Percentiles rank a stretch among this genome's conserved stretches.
These are phyloP conservation scores for Fragum sueziense DNA, from an alignment of 2,888 invertebrate genomes.

Conservation along the genomic window DNA sequence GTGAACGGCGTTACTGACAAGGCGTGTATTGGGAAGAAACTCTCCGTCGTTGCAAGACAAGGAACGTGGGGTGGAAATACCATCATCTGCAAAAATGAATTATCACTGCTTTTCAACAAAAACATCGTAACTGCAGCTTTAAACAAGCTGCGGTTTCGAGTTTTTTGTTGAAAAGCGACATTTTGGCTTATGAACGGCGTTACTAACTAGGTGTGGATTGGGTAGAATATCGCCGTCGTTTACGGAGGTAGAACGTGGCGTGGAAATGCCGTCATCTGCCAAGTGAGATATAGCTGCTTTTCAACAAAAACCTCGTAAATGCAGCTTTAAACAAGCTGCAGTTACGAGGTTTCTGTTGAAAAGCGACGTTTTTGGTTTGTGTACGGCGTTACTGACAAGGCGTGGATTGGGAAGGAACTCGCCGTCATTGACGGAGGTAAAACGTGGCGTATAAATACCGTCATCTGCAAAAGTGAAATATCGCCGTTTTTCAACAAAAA, in stretches of 20 bases:
- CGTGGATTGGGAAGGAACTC: not conserved
- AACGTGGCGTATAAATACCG: not conserved
- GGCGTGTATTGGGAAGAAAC: not conserved
- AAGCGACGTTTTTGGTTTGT: no score
- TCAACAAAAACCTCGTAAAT: no score
- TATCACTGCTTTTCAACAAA: no score
- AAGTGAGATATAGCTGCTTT: no score
- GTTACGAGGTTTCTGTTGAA: no score
- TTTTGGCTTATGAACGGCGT: not conserved
- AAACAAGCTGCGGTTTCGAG: no score
- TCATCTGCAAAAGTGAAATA: not conserved
- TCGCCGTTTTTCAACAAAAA: no score
- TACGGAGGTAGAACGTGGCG: not conserved
- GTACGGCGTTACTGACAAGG: not conserved
- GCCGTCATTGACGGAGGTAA: slow-evolving; percentile 23
- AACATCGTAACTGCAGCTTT: no score
- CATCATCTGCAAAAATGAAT: not conserved
- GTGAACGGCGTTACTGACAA: not conserved
- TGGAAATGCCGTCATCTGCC: not conserved
- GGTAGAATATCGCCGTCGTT: not conserved
- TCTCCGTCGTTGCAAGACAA: slow-evolving; percentile 17
- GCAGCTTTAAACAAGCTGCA: no score
- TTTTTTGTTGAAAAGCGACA: no score
- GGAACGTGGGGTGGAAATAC: not conserved
- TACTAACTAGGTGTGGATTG: not conserved